Base-by-base conservation (phyloP, 1,140 invertebrate species). In the Vanessa tameamea region DNA sequence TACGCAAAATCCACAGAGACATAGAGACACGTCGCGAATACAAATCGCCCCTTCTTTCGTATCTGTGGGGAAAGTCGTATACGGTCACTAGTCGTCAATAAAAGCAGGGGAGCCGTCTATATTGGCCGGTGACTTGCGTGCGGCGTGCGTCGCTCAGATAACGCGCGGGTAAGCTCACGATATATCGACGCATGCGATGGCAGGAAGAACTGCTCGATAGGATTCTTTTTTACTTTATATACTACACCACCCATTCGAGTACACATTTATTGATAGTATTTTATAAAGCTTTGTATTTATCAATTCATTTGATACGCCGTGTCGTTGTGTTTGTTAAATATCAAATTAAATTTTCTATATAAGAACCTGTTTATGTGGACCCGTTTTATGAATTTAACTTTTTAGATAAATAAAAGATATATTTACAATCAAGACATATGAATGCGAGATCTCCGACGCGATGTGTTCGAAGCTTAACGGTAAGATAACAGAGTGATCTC, bases 401-500 rank as follows among this genome's bases (percentile, higher is more conserved):
- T 31, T 31, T 3, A 31, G 3, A 4, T 31, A 31, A 31, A 4
- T 31, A 31, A 31, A 31, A 31, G 3, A 6, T 31, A 31, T 31
- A 31, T 31, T 31, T 31, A 31, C 26, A 31, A 57, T 23, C 53
- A 12, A 11, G 14, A 51, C n/a, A 15, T 3, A 51, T 16, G 26
- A 26, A 12, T 11, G 4, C 14, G 11, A 23, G 23, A 9, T 59
- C 20, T 26, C n/a, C 48, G n/a, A 51, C 3, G n/a, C n/a, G 48
- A 26, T 59, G 55, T 59, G 23, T 12, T 15, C 55, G 20, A n/a
- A 23, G 55, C 55, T 26, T 59, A 67, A n/a, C 23, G 48, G 15
- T 6, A 51, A 68, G 65, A 51, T 48, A 48, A 64, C 63, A 69
- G 69, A 63, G 23, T 43, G 69, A 47, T 71, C 61, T 51, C 57